Base-by-base conservation (phyloP, 1,140 invertebrate genomes). In the Proctacanthus coquilletti region DNA sequence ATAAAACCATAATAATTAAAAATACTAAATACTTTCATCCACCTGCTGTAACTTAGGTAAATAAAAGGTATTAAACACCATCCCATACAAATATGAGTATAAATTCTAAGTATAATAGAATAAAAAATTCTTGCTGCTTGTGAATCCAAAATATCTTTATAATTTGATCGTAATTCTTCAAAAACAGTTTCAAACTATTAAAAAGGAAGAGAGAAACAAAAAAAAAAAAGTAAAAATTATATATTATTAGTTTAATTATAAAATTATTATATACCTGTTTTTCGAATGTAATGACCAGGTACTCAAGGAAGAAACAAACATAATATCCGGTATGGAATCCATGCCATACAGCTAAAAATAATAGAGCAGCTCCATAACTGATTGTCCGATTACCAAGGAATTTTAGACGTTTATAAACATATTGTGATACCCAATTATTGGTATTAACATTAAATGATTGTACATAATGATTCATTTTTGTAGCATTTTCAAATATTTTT, bases 341-440 rank as follows among this genome's bases (percentile, higher is more conserved):
- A 56, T 97, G 91, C 92, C 92, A 97, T 0, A 94, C 42, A 0
- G 92, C 86, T 8, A 97, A 69, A 61, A 94, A 96, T 0, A 75
- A 29, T 13, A 97, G 62, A 0, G 89, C 84, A 0, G 72, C 66
- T 3, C 73, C 56, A 60, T 95, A 91, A 38, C 88, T 94, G 4
- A 83, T 60, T n/a, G 77, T 64, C 20, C 79, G 75, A 56, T 84
- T 92, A 15, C 82, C 81, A 2, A 97, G 63, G 59, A 95, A 95
- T 52, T 81, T 84, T 10, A 95, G 62, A 9, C 91, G 66, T 57
- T 95, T 96, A 58, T 89, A 96, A 29, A 96, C 66, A 52, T 97
- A 93, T 62, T 87, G 78, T 0, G 78, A 76, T 33, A 85, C 80
- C 84, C 91, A 96, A 18, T 77, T 66, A 63, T 95, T 96, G 0